Evolutionary conservation across 35 echinoderm and acorn worm species (phyloP), one percentile per base, ranked within the genome.

Genomic region (Stichopus chloronotus): DNA sequence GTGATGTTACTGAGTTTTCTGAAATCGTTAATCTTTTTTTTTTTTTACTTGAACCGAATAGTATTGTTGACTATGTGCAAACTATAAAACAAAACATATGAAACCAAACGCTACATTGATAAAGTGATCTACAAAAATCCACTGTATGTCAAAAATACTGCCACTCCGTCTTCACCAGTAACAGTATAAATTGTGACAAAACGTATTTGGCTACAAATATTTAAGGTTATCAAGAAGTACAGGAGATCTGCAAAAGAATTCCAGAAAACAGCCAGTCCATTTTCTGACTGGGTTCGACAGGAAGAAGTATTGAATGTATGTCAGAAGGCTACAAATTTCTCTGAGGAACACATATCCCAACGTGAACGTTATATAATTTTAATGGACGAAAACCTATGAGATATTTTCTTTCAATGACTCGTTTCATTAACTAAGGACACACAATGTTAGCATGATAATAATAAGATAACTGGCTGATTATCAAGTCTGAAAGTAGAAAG

Each of bases 321-420:
- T 76, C 17, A 71, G 63, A 76, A 76, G 24, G 72, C 72, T 76
- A 76, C 12, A 8, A 76, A 76, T 76, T 6, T 8, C 9, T 76
- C 13, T 76, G 9, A 43, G 30, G 30, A 43, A 43, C 30, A 3
- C 30, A 43, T 43, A 43, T 43, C 30, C 30, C 30, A 43, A 43
- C 30, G 0, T 43, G 30, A 43, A 3, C 3, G 30, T 43, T 0
- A 43, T 43, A 43, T 0, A 43, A 43, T 76, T 76, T 9, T 76
- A 76, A 76, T 76, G 72, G 72, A 76, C 9, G 72, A 76, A 76
- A 76, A 76, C 12, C 72, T 6, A 76, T 76, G 72, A 76, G 72
- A 76, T 76, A 4, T 76, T 76, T 76, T 76, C 72, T 76, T 76
- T 76, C 72, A 76, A 76, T 24, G 24, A 11, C 24, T 0, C 24